phyloP scores from a whole-genome alignment of 2,113 vertebrate species.

The Dicerorhinus sumatrensis region DNA sequence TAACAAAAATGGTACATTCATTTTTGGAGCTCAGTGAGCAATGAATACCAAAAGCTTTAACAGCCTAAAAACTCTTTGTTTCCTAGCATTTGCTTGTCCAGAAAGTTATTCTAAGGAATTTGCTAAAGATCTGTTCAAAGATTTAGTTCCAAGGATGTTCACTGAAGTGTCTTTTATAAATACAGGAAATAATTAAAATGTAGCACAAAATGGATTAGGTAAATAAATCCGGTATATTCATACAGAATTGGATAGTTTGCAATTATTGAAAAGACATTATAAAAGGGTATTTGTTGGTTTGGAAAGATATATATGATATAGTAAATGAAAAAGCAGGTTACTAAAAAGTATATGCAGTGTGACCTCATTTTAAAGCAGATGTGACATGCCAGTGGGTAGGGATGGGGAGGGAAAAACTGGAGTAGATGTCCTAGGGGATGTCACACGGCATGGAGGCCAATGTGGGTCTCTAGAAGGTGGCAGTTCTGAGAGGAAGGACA shows the following conservation, averaged over 20 bases:
- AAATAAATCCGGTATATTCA: neutral
- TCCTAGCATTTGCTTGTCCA: slow-evolving; percentile 31
- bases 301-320: neutral
- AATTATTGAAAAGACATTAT: neutral
- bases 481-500: neutral
- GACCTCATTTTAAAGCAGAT: neutral
- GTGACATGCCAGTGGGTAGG: neutral
- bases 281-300: neutral
- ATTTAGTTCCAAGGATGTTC: slow-evolving; percentile 37
- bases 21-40: slow-evolving; percentile 45
- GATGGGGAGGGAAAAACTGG: neutral
- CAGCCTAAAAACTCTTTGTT: slow-evolving; percentile 41
- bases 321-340: neutral
- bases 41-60: slow-evolving; percentile 39
- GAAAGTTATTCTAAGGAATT: slow-evolving; percentile 47
- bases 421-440: neutral
- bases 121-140: slow-evolving; percentile 36
- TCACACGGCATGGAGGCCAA: neutral
- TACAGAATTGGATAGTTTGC: neutral
- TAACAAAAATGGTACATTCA: slow-evolving; percentile 20
- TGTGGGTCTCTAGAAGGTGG: neutral
- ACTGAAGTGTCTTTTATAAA: slow-evolving; percentile 36
- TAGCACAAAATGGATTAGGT: neutral
- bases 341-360: neutral
- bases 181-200: slow-evolving; percentile 42